Evolutionary conservation across 2,797 vertebrate genomes (phyloP).

Genomic region (Acipenser ruthenus): DNA sequence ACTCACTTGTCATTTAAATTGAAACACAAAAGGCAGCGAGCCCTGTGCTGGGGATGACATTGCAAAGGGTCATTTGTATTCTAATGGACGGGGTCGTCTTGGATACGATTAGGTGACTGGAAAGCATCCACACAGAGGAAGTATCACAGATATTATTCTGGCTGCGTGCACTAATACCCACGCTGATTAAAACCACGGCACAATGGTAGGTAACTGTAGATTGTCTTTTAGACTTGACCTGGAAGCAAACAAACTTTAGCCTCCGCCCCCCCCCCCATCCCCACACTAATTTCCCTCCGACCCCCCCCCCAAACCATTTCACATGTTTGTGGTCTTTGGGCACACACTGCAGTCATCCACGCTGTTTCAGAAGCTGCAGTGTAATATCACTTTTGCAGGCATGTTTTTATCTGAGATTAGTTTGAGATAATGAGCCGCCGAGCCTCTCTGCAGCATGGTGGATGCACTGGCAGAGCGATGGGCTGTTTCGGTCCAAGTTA

Average conservation of each 20-base stretch:
- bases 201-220: conserved; percentile 48
- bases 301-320: conserved; percentile 6
- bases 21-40: conserved; percentile 62
- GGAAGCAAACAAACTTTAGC: not conserved
- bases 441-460: too few species aligned
- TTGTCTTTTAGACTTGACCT: conserved; percentile 30
- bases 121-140: conserved; percentile 76
- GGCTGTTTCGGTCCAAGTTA: too few species aligned
- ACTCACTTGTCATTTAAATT: conserved; percentile 67
- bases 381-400: not conserved
- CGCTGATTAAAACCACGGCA: conserved; percentile 48
- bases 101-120: conserved; percentile 82
- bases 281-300: too few species aligned
- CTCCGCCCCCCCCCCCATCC: not conserved
- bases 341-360: conserved; percentile 3
- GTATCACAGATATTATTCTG: conserved; percentile 52
- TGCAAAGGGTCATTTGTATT: conserved; percentile 76
- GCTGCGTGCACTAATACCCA: conserved; percentile 51
- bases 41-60: conserved; percentile 49
- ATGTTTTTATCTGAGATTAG: too few species aligned
- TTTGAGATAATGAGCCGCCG: too few species aligned
- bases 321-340: conserved; percentile 2
- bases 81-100: conserved; percentile 72
- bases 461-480: too few species aligned
- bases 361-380: conserved; percentile 9